Base-by-base conservation (phyloP, 2,113 vertebrate genomes). In the Canis aureus region DNA sequence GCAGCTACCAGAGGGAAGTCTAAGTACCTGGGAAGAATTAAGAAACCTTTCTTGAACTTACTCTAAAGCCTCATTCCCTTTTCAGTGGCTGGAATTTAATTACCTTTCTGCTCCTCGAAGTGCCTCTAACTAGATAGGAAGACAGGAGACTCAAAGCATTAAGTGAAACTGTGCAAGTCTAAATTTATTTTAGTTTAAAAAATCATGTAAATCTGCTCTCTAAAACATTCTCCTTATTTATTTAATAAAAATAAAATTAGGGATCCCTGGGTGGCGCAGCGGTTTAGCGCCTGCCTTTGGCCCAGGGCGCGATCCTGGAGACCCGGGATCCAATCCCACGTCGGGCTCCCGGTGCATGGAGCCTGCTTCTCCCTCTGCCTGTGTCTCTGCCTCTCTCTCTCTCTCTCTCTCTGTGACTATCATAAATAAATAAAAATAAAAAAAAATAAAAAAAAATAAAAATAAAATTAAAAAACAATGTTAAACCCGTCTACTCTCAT, bases 1-100 rank as follows among this genome's bases (percentile, higher is more conserved):
- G 32, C 16, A 96, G 84, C 59, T 95, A 78, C 62, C 15, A 67
- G 53, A 95, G 64, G 29, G n/a, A 98, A 84, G 29, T 78, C 78
- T 85, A 86, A 97, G 55, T 94, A 91, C 79, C 62, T 95, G 67
- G 57, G 91, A 97, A 94, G 79, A 96, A 95, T 92, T 78, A 92
- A 76, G 11, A 90, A 76, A 23, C 59, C 55, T 91, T 92, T 93
- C 89, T 94, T 92, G 55, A 97, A 94, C 60, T 97, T 93, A 66
- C 10, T 96, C 17, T 93, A 73, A 94, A 95, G 84, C 32, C 60
- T 53, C 64, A 49, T 74, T 93, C 57, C 32, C 29, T 90, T 95
- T 91, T 79, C 60, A 85, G 81, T 88, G 73, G 69, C 74, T 88
- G 22, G 60, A 88, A 88, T 91, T 93, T 97, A 94, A 94, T 97